These are phyloP conservation scores for Pygoscelis antarcticus DNA, from an alignment of 2,113 vertebrate species.

Conservation along the genomic window DNA sequence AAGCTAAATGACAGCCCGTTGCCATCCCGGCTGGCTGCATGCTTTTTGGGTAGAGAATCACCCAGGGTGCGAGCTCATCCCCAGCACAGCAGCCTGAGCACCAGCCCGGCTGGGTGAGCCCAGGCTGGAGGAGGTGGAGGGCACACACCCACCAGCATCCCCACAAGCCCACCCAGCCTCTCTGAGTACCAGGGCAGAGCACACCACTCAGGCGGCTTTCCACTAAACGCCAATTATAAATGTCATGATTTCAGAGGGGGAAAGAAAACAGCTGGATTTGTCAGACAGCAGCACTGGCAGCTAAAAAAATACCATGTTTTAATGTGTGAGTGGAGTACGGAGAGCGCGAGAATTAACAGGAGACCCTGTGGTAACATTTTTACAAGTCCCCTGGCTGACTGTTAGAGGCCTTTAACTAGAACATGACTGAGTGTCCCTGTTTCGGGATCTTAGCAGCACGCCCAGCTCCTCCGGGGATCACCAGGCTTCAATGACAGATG, in stretches of 20 bases:
- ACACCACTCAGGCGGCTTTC: not conserved
- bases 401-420: constrained; percentile 49
- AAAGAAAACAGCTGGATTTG: constrained; percentile 44
- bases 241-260: constrained; percentile 23
- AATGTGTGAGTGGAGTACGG: constrained; percentile 6
- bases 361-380: constrained; percentile 44
- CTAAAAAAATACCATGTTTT: constrained; percentile 50
- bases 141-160: not conserved
- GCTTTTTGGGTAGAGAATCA: not conserved
- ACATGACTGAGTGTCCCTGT: not conserved
- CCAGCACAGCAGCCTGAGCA: not conserved
- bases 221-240: not conserved
- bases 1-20: not conserved
- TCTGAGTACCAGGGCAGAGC: not conserved
- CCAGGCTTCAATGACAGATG: not conserved
- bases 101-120: not conserved
- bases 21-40: not conserved
- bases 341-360: constrained; percentile 25
- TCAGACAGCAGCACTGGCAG: constrained; percentile 30
- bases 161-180: not conserved
- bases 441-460: not conserved
- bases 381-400: constrained; percentile 47
- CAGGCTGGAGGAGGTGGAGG: not conserved
- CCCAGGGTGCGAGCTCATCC: not conserved
- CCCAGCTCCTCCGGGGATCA: not conserved